Evolutionary conservation across 2,888 invertebrate species (phyloP).

Genomic region (Lampropteryx suffumata): DNA sequence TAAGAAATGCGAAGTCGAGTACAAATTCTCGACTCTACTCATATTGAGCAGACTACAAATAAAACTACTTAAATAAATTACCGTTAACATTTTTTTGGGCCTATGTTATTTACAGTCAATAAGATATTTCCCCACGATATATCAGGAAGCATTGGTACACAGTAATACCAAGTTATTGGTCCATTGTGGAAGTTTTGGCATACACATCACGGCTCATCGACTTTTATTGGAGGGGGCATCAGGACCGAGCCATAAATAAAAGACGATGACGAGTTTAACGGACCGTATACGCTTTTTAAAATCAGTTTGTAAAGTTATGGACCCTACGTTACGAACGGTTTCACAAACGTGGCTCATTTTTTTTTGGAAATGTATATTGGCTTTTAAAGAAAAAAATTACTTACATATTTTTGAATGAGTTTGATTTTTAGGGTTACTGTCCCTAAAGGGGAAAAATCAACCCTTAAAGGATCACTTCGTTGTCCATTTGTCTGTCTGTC

Average conservation of each 20-base stretch:
- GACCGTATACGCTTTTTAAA: conserved; percentile 66
- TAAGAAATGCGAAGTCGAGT: no score
- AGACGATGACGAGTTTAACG: conserved; percentile 73
- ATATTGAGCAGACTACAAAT: not conserved
- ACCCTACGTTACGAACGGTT: conserved; percentile 20
- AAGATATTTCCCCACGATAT: conserved; percentile 41
- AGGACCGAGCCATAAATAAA: conserved; percentile 63
- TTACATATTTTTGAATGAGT: no score
- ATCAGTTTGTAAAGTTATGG: conserved; percentile 45
- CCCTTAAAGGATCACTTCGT: no score
- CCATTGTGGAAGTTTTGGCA: conserved; percentile 74
- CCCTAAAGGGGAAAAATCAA: no score
- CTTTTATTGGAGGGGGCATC: conserved; percentile 67
- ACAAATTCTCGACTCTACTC: no score
- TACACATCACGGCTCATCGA: conserved; percentile 78
- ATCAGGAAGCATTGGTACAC: conserved; percentile 45
- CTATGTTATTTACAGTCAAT: conserved; percentile 2
- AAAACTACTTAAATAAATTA: not conserved
- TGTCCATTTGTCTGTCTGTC: no score
- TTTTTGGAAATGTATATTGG: conserved; percentile 2
- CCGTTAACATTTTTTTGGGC: conserved; percentile 2
- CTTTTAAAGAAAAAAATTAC: no score
- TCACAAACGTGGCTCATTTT: conserved; percentile 8
- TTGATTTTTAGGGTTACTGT: no score
- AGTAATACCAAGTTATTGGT: conserved; percentile 61